phyloP scores from a whole-genome alignment of 2,888 invertebrate genomes.

The Clitarchus hookeri region DNA sequence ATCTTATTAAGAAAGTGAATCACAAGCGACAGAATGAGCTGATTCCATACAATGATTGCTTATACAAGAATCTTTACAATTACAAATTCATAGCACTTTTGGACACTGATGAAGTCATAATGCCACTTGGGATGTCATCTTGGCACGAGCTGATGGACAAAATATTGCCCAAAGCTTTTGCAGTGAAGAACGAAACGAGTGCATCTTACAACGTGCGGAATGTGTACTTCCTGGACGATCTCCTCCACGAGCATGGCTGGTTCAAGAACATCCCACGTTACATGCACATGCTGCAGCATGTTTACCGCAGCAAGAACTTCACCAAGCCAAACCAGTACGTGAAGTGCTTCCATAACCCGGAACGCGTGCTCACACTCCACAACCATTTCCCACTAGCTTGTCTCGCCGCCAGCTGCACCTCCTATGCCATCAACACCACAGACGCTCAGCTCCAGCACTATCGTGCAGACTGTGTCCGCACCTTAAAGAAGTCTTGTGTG shows the following conservation, averaged over 20 bases:
- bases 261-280: conserved; percentile 81
- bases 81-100: conserved; percentile 89
- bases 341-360: conserved; percentile 93
- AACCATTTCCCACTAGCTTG: conserved; percentile 93
- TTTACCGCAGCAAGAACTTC: conserved; percentile 86
- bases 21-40: conserved; percentile 94
- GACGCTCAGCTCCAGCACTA: conserved; percentile 93
- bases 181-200: conserved; percentile 67
- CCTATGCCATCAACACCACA: conserved; percentile 78
- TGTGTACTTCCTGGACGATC: conserved; percentile 89
- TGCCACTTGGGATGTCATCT: conserved; percentile 73
- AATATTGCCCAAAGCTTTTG: conserved; percentile 69
- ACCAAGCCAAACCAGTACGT: conserved; percentile 92
- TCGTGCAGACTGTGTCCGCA: conserved; percentile 88
- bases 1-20: conserved; percentile 86
- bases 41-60: conserved; percentile 95
- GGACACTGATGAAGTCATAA: conserved; percentile 94
- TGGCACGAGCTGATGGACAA: conserved; percentile 82
- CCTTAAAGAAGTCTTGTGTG: conserved; percentile 80
- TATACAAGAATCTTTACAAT: conserved; percentile 88
- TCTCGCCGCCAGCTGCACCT: conserved; percentile 72
- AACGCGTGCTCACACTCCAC: conserved; percentile 84
- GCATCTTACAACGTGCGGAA: conserved; percentile 88
- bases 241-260: conserved; percentile 78
- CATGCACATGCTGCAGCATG: conserved; percentile 94